These are phyloP conservation scores for Myodes glareolus DNA, from an alignment of 2,113 vertebrate genomes.

Conservation along the genomic window DNA sequence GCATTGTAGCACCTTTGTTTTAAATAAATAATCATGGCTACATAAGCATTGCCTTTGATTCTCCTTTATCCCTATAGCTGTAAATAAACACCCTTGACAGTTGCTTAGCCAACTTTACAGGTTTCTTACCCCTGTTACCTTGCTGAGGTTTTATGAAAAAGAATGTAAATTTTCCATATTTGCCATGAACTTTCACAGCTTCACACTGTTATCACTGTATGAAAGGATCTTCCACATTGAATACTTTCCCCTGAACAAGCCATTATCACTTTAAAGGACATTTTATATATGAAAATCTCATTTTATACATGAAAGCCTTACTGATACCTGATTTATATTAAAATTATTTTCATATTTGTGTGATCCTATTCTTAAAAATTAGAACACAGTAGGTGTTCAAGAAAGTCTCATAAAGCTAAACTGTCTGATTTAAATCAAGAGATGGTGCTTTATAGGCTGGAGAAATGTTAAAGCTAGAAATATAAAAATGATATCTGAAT, in stretches of 20 bases:
- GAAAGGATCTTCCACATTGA: background rate
- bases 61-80: background rate
- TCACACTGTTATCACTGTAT: background rate
- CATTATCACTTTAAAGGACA: background rate
- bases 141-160: background rate
- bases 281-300: background rate
- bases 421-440: conserved; percentile 22
- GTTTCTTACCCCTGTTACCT: background rate
- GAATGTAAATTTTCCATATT: background rate
- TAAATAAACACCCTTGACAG: background rate
- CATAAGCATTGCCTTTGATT: background rate
- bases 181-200: background rate
- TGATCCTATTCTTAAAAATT: background rate
- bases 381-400: background rate
- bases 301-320: background rate
- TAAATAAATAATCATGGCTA: background rate
- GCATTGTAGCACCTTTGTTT: background rate
- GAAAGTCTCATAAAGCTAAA: background rate
- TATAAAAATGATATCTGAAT: background rate
- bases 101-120: background rate
- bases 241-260: background rate
- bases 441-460: background rate
- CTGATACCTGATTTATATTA: background rate
- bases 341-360: background rate
- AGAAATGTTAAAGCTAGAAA: background rate